Evolutionary conservation across 2,113 vertebrate species (phyloP).

Genomic region (Rhabdornis inornatus): DNA sequence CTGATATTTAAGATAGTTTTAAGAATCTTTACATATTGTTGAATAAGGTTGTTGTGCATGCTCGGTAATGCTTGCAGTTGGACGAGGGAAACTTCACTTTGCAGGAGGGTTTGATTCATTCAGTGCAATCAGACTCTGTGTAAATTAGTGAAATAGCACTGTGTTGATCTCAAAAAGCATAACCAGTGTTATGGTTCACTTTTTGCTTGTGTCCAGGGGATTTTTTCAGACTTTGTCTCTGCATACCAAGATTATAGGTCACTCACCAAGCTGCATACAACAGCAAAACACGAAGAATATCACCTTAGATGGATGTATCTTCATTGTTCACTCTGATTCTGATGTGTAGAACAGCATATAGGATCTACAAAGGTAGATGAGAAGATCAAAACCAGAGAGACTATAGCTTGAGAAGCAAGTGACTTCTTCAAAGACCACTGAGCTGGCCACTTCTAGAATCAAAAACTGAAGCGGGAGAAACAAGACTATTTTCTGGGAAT

Average conservation of each 20-base stretch:
- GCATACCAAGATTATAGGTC: background rate
- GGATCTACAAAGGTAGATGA: background rate
- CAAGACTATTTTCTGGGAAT: background rate
- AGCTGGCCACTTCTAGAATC: background rate
- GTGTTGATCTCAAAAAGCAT: background rate
- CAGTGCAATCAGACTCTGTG: background rate
- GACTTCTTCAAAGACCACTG: background rate
- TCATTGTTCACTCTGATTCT: background rate
- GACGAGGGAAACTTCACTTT: background rate
- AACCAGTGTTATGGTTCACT: background rate
- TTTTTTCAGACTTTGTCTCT: background rate
- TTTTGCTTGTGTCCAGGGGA: background rate
- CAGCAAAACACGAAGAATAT: background rate
- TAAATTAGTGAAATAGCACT: background rate
- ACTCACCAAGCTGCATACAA: accelerated
- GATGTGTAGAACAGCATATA: background rate
- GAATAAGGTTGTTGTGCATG: background rate
- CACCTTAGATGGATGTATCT: background rate
- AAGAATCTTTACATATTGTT: background rate
- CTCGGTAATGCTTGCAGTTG: background rate
- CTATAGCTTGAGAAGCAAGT: background rate
- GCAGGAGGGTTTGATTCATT: background rate
- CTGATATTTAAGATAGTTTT: background rate
- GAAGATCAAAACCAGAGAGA: background rate
- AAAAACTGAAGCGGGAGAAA: background rate